phyloP scores from a whole-genome alignment of 2,113 vertebrate species.

The Bos javanicus region DNA sequence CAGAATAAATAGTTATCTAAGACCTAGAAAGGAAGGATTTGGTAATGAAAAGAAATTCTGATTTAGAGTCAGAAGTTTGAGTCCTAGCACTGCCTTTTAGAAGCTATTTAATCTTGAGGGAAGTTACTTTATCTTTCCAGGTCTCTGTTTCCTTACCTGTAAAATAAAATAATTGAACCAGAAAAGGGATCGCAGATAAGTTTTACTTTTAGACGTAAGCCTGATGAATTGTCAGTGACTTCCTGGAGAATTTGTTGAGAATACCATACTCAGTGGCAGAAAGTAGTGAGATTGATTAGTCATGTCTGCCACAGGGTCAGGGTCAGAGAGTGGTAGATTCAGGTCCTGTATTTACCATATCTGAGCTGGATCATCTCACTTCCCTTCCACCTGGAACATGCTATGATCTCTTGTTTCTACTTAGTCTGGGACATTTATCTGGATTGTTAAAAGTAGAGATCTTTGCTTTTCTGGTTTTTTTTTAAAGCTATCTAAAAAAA shows the following conservation, averaged over 20 bases:
- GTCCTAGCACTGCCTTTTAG: neutral
- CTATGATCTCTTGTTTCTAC: neutral
- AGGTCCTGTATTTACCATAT: neutral
- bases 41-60: neutral
- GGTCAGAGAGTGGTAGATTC: neutral
- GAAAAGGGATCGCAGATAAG: neutral
- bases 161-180: conserved; percentile 19
- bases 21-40: neutral
- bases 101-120: neutral
- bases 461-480: neutral
- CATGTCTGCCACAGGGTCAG: neutral
- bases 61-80: neutral
- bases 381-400: neutral
- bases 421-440: neutral
- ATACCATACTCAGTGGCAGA: neutral
- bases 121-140: neutral
- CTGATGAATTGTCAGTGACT: neutral
- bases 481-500: neutral
- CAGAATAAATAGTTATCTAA: conserved; percentile 1
- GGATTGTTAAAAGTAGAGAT: neutral
- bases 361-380: neutral
- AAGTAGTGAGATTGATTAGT: neutral
- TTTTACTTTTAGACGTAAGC: neutral
- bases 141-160: neutral
- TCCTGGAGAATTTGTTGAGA: conserved; percentile 8